Percentiles rank a stretch among this genome's conserved stretches.
These are phyloP conservation scores for Drosophila varians DNA, from an alignment of 1,140 invertebrate genomes.

Conservation along the genomic window DNA sequence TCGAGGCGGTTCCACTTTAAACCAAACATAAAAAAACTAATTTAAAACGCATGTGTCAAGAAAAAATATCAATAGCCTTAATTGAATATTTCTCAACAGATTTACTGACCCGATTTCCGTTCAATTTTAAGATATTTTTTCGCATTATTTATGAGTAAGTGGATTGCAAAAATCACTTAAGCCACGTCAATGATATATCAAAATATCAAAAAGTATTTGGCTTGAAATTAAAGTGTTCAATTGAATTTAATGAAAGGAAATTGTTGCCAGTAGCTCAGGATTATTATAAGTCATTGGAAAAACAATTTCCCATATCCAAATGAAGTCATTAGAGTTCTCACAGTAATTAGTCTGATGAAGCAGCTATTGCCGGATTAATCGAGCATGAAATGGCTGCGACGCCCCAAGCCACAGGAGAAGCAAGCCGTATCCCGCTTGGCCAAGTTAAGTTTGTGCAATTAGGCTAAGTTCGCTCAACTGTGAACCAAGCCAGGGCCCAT, in stretches of 20 bases:
- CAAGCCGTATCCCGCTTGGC: slow-evolving; percentile 7
- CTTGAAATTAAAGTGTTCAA: not conserved
- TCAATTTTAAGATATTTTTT: slow-evolving; percentile 1
- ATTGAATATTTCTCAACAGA: slow-evolving; percentile 42
- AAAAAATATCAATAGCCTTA: slow-evolving; percentile 29
- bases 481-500: slow-evolving; percentile 14
- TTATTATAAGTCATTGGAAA: too few relatives aligned
- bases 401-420: slow-evolving; percentile 16
- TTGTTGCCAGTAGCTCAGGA: not conserved
- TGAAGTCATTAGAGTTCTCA: not conserved
- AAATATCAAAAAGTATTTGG: not conserved
- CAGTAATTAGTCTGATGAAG: not conserved
- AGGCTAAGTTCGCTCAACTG: slow-evolving; percentile 33
- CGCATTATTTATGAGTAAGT: slow-evolving; percentile 7
- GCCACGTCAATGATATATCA: not conserved
- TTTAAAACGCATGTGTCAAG: slow-evolving; percentile 54
- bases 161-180: slow-evolving; percentile 2
- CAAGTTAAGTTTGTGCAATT: slow-evolving; percentile 18
- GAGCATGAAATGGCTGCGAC: slow-evolving; percentile 46
- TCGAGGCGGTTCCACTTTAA: slow-evolving; percentile 45
- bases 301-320: not conserved
- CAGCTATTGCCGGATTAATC: slow-evolving; percentile 33
- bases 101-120: slow-evolving; percentile 46
- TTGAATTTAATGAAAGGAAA: slow-evolving; percentile 3
- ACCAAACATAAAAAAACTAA: slow-evolving; percentile 30